Base-by-base conservation (phyloP, 2,797 vertebrate genomes). In the Onychomys arenicola region DNA sequence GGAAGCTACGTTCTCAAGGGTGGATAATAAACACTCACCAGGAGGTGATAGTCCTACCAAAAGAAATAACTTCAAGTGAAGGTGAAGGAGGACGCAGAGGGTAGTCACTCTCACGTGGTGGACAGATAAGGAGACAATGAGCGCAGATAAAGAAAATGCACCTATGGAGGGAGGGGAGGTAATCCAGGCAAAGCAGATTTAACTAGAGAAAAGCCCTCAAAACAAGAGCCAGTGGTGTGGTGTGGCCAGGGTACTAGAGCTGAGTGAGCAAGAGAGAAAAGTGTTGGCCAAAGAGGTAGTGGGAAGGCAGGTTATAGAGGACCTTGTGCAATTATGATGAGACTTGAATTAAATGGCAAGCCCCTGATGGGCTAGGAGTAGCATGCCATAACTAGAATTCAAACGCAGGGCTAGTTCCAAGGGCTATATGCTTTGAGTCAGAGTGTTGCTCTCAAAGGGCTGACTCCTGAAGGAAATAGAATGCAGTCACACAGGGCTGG, bases 401-500 rank as follows among this genome's bases (percentile, higher is more conserved):
- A 89, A 96, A 89, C 52, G 21, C 52, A 80, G 37, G 37, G 57
- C 87, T 95, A 89, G 90, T 85, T 88, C 77, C 92, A 93, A 13
- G 6, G 46, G 37, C 57, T 84, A 17, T 40, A 93, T 37, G 84
- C 46, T 82, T 86, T 88, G 73, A 75, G 67, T 65, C 76, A 90
- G 32, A 76, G 52, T n/a, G 49, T 59, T 90, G 63, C 43, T 95
- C 75, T 97, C 89, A 92, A 76, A 96, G 92, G 77, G 85, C 57
- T 90, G 84, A 69, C 4, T 5, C 80, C 88, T 93, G 52, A 81
- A 93, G 93, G 84, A 97, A 97, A 97, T 1, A 92, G 81, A 96
- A 89, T 86, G 67, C 5, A 85, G 85, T 71, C 43, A 93, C 57
- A 92, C 78, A 95, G 84, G 89, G 88, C 80, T 95, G 93, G 92